phyloP scores from a whole-genome alignment of 2,888 invertebrate genomes.

The Embidobia sp. region DNA sequence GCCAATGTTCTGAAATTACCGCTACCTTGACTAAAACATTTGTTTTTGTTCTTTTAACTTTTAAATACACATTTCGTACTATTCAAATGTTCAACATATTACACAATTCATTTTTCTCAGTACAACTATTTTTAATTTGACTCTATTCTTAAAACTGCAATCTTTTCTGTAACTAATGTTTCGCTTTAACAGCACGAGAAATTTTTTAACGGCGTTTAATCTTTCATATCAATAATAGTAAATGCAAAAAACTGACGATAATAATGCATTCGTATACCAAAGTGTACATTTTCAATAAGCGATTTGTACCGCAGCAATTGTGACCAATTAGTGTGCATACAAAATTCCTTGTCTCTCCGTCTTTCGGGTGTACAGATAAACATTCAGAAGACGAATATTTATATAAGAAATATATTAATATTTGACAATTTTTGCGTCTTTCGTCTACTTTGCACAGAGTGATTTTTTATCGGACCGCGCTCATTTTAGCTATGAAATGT shows the following conservation, averaged over 20 bases:
- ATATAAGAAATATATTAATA: slow-evolving; percentile 36
- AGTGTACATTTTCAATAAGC: slow-evolving; percentile 51
- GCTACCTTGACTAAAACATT: too few species aligned
- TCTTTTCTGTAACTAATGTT: too few species aligned
- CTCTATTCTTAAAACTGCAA: too few species aligned
- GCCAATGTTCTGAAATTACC: too few species aligned
- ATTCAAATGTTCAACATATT: too few species aligned
- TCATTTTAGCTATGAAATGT: slow-evolving; percentile 16
- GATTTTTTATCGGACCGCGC: slow-evolving; percentile 27
- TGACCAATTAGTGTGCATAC: slow-evolving; percentile 47
- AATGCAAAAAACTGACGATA: slow-evolving; percentile 26
- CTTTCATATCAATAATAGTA: slow-evolving; percentile 53
- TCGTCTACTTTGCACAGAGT: slow-evolving; percentile 52
- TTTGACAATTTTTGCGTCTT: slow-evolving; percentile 33
- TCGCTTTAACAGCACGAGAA: slow-evolving; percentile 16
- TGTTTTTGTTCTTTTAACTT: too few species aligned
- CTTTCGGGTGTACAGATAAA: slow-evolving; percentile 16
- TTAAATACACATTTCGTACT: too few species aligned
- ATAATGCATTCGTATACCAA: slow-evolving; percentile 63
- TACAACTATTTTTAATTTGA: too few species aligned
- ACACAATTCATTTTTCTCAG: too few species aligned
- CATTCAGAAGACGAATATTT: slow-evolving; percentile 32
- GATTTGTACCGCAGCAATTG: slow-evolving; percentile 37
- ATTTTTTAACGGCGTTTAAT: slow-evolving; percentile 33
- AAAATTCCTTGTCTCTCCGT: slow-evolving; percentile 38